Base-by-base conservation (phyloP, 1,140 invertebrate genomes). In the Penaeus chinensis region DNA sequence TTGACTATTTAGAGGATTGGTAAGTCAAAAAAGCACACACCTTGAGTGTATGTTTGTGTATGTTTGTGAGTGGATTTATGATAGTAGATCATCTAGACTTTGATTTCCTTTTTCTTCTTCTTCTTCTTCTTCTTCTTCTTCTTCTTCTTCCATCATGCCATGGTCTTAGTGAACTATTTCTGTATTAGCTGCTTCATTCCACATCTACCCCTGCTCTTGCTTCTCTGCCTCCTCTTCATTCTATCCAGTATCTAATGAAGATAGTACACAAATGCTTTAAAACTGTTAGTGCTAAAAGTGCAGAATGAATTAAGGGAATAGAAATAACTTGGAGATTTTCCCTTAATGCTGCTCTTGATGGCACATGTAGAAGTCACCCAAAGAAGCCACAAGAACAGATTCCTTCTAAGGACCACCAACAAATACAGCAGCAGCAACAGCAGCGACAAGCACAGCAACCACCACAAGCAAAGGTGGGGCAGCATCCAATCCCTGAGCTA, bases 311-410 rank as follows among this genome's bases (percentile, higher is more conserved):
- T 13, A 60, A 60, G 37, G 54, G 42, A 79, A 42, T 79, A 79
- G 61, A n/a, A 60, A 47, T 60, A 54, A 77, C 47, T 54, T 54
- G 54, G 54, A 47, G 61, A 47, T 24, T 79, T 54, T 79, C 32
- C 42, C 77, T 60, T 60, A 79, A 79, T 79, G 77, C 77, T 79
- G 77, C 77, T 79, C 77, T 79, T 54, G 77, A 79, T 79, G 76
- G 60, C 22, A 78, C 37, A 42, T 42, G 54, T 54, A 79, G 77
- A 54, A 79, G 77, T 42, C 77, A 79, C 77, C 77, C 32, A 54
- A 79, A 79, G 77, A 79, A 79, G 77, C n/a, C 77, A 79, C 47
- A 79, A 54, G 61, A 47, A 60, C 77, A 79, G 77, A 54, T 27
- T 22, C 22, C 77, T 54, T 79, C 22, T 24, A 79, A 79, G 61